A percentile compares a stretch with the other conserved stretches of the same genome.
These are phyloP conservation scores for Gorilla gorilla DNA, from an alignment of 2,113 vertebrate genomes.

Conservation along the genomic window DNA sequence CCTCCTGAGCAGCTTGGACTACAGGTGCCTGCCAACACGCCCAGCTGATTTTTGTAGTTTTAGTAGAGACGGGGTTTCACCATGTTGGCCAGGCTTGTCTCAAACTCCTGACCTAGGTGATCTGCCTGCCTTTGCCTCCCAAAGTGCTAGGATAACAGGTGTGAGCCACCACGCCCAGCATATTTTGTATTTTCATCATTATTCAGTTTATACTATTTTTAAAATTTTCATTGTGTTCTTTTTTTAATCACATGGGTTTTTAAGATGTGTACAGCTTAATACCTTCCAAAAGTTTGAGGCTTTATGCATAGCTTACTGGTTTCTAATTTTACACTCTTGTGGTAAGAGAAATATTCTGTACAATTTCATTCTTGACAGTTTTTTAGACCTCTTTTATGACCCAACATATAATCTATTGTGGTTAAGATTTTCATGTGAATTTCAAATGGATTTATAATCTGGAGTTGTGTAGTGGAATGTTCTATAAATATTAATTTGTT, in stretches of 20 bases:
- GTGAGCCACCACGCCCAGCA: no score
- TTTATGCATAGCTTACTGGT: not conserved
- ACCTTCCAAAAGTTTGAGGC: not conserved
- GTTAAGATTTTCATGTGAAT: not conserved
- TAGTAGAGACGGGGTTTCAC: no score
- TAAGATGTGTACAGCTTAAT: not conserved
- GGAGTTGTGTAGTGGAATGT: not conserved
- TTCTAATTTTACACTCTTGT: not conserved
- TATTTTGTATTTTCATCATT: not conserved
- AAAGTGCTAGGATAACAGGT: no score
- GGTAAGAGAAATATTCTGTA: not conserved
- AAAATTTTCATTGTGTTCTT: not conserved
- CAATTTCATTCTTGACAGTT: not conserved
- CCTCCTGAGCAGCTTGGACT: no score
- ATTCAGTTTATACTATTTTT: not conserved
- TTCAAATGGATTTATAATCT: not conserved
- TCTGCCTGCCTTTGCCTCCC: no score
- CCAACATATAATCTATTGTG: not conserved
- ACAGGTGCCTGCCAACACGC: no score
- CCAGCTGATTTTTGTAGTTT: no score
- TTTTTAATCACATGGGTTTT: not conserved
- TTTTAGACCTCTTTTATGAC: not conserved
- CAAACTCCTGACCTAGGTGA: no score
- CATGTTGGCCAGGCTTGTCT: no score
- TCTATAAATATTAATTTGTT: not conserved